Percentiles rank a stretch among this genome's conserved stretches.
Conservation (phyloP, 2,888 invertebrate species). For the Clanis bilineata region DNA sequence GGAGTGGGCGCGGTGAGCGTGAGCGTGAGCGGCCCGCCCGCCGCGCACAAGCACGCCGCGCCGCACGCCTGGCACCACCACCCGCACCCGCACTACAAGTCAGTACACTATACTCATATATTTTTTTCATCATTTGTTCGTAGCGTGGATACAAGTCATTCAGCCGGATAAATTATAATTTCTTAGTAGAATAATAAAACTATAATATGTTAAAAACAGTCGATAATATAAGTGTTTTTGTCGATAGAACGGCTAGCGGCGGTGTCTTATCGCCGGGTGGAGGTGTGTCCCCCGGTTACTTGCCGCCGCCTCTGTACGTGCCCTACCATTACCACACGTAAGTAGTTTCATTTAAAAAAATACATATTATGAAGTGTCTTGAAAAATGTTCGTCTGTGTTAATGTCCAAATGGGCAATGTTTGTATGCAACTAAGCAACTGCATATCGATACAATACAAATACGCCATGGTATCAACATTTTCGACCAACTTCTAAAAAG, state of each 20-base stretch:
- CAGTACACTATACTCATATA: slow-evolving; percentile 34
- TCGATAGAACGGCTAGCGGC: slow-evolving; percentile 59
- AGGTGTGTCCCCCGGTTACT: slow-evolving; percentile 73
- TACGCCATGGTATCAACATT: too few species aligned
- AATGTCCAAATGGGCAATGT: background rate
- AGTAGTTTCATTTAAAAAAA: slow-evolving; percentile 47
- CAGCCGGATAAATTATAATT: too few species aligned
- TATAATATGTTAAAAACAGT: too few species aligned
- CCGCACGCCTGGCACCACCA: slow-evolving; percentile 71
- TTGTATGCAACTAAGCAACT: too few species aligned
- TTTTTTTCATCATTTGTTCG: too few species aligned
- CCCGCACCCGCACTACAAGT: slow-evolving; percentile 76
- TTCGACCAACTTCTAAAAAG: too few species aligned
- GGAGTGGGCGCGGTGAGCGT: slow-evolving; percentile 54
- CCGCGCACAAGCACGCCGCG: slow-evolving; percentile 62
- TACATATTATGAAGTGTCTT: too few species aligned
- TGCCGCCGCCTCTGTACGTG: slow-evolving; percentile 73
- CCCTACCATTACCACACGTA: slow-evolving; percentile 78
- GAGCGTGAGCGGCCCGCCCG: slow-evolving; percentile 67
- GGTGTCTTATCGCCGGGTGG: slow-evolving; percentile 74
- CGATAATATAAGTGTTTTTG: background rate
- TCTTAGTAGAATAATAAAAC: too few species aligned
- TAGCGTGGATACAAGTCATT: too few species aligned
- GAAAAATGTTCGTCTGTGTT: background rate
- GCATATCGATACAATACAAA: too few species aligned